A percentile compares a stretch with the other conserved stretches of the same genome.
phyloP scores from a whole-genome alignment of 2,113 vertebrate genomes.

The Psophia crepitans region DNA sequence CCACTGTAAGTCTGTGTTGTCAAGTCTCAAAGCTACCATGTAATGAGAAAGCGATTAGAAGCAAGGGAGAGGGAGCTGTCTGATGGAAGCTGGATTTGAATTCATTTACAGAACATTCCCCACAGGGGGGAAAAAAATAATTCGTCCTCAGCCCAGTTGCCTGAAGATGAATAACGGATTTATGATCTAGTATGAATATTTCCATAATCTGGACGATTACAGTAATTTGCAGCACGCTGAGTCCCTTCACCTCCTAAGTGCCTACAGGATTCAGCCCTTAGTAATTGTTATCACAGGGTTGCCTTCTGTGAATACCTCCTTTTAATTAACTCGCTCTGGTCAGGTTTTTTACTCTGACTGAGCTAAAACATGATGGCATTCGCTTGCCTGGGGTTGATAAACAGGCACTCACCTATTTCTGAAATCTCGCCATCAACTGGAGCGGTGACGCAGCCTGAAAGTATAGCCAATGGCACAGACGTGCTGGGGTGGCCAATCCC shows the following conservation, averaged over 20 bases:
- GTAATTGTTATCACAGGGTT: neutral
- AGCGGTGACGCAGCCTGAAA: conserved; percentile 6
- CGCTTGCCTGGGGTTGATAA: conserved; percentile 1
- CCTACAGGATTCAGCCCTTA: neutral
- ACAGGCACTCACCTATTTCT: conserved; percentile 9
- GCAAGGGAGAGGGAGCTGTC: conserved; percentile 23
- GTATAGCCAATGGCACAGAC: neutral
- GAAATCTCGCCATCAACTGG: neutral
- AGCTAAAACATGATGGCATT: neutral
- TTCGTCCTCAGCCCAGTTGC: conserved; percentile 7
- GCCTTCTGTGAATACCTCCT: neutral
- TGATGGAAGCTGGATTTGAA: conserved; percentile 38
- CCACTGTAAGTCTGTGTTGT: conserved; percentile 31
- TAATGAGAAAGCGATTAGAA: conserved; percentile 24
- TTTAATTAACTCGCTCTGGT: neutral
- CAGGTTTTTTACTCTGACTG: neutral
- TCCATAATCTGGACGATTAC: conserved; percentile 38
- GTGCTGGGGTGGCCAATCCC: neutral
- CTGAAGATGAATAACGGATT: conserved; percentile 46
- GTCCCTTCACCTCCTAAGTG: neutral
- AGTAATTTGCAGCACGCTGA: neutral
- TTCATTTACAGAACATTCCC: conserved; percentile 46
- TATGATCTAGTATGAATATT: conserved; percentile 32
- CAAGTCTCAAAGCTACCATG: conserved; percentile 27
- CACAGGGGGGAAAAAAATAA: neutral